These are phyloP conservation scores for Cossypha polioptera DNA, from an alignment of 2,797 vertebrate genomes.

Conservation along the genomic window DNA sequence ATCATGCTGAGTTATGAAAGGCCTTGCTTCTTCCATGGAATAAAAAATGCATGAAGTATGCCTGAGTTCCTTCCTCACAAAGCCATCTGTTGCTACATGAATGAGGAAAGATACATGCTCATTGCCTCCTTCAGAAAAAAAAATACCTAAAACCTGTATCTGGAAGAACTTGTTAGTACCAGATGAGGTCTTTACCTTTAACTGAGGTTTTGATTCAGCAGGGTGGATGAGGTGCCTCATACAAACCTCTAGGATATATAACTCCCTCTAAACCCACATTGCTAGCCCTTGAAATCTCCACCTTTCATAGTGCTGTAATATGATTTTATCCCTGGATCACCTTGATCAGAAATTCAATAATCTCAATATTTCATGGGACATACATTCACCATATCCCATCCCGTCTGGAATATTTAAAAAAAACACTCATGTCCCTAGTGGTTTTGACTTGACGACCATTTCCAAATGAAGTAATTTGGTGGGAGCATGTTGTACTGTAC, in stretches of 20 bases:
- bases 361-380: background rate
- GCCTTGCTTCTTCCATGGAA: background rate
- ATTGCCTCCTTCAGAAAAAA: background rate
- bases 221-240: background rate
- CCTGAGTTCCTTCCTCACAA: background rate
- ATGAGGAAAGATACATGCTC: background rate
- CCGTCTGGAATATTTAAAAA: background rate
- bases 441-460: background rate
- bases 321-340: background rate
- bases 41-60: background rate
- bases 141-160: background rate
- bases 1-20: background rate
- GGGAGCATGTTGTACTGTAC: background rate
- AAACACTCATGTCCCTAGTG: background rate
- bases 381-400: background rate
- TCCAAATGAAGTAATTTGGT: background rate
- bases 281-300: background rate
- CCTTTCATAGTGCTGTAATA: background rate
- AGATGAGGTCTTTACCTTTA: background rate
- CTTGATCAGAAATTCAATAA: background rate
- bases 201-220: background rate
- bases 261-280: background rate
- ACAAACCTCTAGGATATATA: background rate
- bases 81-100: background rate
- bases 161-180: background rate